Evolutionary conservation across 1,140 invertebrate species (phyloP).

Genomic region (Uloborus diversus): DNA sequence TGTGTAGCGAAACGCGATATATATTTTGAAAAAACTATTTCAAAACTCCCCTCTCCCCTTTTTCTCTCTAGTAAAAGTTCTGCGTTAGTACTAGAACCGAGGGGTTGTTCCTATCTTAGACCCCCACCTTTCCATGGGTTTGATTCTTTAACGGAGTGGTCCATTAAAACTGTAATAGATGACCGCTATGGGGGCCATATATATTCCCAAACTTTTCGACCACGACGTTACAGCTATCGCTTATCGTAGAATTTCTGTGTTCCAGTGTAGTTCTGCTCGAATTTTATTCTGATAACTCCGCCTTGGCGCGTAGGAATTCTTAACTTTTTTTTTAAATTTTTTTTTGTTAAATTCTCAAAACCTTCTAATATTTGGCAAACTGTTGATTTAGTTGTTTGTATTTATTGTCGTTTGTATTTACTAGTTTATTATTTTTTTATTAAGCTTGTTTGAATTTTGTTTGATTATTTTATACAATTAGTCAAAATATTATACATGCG

Average conservation of each 20-base stretch:
- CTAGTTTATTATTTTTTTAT: no score
- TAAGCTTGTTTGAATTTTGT: no score
- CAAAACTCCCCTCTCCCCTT: not conserved
- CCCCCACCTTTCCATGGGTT: constrained; percentile 5
- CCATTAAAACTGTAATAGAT: constrained; percentile 57
- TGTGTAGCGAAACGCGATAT: no score
- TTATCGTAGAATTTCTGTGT: constrained; percentile 15
- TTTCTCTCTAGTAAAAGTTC: not conserved
- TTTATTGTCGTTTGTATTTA: no score
- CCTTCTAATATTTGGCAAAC: no score
- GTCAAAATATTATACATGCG: no score
- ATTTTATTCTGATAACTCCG: not conserved
- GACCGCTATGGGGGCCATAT: constrained; percentile 52
- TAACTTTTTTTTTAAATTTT: not conserved
- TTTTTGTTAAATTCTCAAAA: not conserved
- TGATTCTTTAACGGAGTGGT: not conserved
- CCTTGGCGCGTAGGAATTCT: no score
- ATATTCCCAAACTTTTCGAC: constrained; percentile 8
- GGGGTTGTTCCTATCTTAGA: constrained; percentile 3
- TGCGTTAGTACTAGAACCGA: not conserved
- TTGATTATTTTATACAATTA: no score
- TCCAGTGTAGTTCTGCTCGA: not conserved
- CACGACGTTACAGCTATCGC: not conserved
- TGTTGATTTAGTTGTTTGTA: no score
- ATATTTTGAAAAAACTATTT: no score